Base-by-base conservation (phyloP, 2,888 invertebrate species). In the Eulithis testata region DNA sequence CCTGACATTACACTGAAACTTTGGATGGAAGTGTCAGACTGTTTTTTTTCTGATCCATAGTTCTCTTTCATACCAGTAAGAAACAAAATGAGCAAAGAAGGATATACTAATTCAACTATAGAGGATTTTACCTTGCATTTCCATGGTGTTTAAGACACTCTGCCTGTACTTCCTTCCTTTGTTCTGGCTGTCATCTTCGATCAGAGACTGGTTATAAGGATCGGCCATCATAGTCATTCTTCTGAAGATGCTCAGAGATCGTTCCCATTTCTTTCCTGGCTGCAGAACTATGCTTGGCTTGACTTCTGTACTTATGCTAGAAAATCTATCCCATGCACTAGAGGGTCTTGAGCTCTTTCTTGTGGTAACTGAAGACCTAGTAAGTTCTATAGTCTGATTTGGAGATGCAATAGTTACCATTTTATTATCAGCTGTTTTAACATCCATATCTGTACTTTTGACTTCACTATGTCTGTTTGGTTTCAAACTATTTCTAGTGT, bases 201-300 rank as follows among this genome's bases (percentile, higher is more conserved):
- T 68, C 63, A 93, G 76, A 3, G 89, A 86, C 60, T 82, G 78
- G 74, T 92, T 84, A 72, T 85, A 86, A 72, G 82, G 74, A 77
- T 91, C 84, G 66, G 80, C 86, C 82, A 84, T 90, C 77, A 83
- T 87, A 62, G 89, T 93, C 80, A 93, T 88, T 76, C 92, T 90
- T 71, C 90, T 94, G 76, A 94, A 94, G 67, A 94, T 93, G 68
- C 94, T 94, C 5, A 96, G 78, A 0, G 96, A 95, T 76, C 95
- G 94, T 56, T 95, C 94, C 95, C 96, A 96, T 78, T 94, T 92
- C 79, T 95, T 96, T 0, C 96, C 96, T 11, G 96, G 94, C 72
- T 94, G 94, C 2, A 96, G 81, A 11, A 93, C 85, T 71, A 95
- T 87, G 3, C 73, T 77, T 55, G 81, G 82, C 74, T 85, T 88